A percentile compares a stretch with the other conserved stretches of the same genome.
Conservation (phyloP, 2,797 vertebrate genomes). For the Micrastur ruficollis region DNA sequence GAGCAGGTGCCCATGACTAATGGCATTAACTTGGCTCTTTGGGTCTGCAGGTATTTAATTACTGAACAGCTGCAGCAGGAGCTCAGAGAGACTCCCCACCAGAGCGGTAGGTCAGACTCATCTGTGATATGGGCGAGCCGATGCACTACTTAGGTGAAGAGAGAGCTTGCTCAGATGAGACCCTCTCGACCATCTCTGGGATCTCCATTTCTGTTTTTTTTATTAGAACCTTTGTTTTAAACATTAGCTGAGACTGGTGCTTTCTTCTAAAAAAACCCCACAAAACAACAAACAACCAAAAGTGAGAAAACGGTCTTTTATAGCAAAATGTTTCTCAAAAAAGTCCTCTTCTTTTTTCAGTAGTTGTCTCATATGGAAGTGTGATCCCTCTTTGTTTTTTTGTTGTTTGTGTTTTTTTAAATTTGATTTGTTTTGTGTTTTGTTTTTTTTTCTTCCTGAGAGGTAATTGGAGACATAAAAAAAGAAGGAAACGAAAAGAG, state of each 20-base stretch:
- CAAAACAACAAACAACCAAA: too few species aligned
- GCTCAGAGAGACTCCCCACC: not conserved
- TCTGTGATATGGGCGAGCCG: not conserved
- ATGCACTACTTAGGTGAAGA: not conserved
- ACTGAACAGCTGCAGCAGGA: not conserved
- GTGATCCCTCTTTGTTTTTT: not conserved
- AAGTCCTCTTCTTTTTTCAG: accelerated
- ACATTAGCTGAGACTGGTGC: not conserved
- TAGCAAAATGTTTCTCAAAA: not conserved
- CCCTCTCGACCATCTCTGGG: accelerated
- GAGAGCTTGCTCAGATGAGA: not conserved
- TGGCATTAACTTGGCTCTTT: not conserved
- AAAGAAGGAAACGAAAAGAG: not conserved
- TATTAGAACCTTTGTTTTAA: not conserved
- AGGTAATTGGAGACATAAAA: not conserved
- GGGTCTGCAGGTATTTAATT: not conserved
- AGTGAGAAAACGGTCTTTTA: not conserved
- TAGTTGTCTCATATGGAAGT: not conserved
- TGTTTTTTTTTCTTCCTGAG: not conserved
- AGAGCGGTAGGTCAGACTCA: accelerated
- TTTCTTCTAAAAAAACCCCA: not conserved
- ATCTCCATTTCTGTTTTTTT: not conserved
- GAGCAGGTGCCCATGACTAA: not conserved
- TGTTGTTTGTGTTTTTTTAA: not conserved
- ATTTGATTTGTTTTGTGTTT: not conserved